Evolutionary conservation across 2,888 invertebrate genomes (phyloP).

Genomic region (Incurvaria masculella): DNA sequence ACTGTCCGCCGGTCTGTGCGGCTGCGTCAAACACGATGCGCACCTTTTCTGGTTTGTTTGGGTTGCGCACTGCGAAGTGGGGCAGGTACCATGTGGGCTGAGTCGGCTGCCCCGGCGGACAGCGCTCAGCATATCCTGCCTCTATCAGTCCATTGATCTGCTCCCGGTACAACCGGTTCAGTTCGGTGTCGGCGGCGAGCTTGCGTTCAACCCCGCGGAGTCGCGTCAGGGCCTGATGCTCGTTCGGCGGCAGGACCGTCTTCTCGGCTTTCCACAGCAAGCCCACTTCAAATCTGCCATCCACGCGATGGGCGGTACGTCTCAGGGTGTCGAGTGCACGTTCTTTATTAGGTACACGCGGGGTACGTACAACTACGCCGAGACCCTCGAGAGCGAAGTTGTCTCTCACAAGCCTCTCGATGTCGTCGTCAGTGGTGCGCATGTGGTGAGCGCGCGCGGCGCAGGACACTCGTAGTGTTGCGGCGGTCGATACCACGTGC

Average conservation of each 20-base stretch:
- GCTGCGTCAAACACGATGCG: background rate
- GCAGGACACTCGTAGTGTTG: too few species aligned
- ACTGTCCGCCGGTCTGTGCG: background rate
- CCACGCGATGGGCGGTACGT: constrained; percentile 1
- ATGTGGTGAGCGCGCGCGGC: background rate
- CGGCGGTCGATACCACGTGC: background rate
- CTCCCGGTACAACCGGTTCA: constrained; percentile 5
- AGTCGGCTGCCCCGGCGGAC: background rate
- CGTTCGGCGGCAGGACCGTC: constrained; percentile 7
- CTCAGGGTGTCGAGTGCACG: constrained; percentile 5
- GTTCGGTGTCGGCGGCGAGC: constrained; percentile 1
- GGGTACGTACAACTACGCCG: background rate
- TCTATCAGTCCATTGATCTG: constrained; percentile 8
- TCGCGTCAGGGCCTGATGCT: constrained; percentile 2
- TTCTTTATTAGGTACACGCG: background rate
- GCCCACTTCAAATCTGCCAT: constrained; percentile 10
- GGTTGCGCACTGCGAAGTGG: background rate
- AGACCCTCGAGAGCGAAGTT: background rate
- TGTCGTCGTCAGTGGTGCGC: background rate
- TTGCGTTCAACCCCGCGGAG: constrained; percentile 8
- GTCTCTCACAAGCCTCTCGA: background rate
- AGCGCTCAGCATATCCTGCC: constrained; percentile 12
- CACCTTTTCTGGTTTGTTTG: background rate
- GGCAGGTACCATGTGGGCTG: background rate
- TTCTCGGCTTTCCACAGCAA: constrained; percentile 12